A percentile compares a stretch with the other conserved stretches of the same genome.
These are phyloP conservation scores for Tanytarsus gracilentus DNA, from an alignment of 2,888 invertebrate genomes.

Conservation along the genomic window DNA sequence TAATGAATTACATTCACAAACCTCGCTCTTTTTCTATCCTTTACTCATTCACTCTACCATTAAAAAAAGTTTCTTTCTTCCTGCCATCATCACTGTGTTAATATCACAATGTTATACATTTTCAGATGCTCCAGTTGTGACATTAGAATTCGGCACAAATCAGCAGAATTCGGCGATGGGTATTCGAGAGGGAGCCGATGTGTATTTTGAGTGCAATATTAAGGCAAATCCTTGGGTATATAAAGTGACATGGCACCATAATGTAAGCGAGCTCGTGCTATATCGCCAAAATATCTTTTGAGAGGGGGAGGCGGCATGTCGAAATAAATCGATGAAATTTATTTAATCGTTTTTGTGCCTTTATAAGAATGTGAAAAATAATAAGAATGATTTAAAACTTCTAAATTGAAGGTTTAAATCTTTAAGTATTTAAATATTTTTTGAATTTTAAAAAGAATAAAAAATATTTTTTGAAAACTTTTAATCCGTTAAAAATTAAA, in stretches of 20 bases:
- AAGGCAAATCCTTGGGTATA: constrained; percentile 79
- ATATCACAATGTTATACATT: background rate
- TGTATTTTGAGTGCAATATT: constrained; percentile 85
- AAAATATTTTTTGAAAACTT: no score
- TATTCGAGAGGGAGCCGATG: constrained; percentile 80
- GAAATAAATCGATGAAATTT: no score
- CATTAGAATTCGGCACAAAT: constrained; percentile 72
- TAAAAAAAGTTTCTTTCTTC: constrained; percentile 1
- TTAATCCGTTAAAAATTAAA: no score
- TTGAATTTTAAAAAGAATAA: no score
- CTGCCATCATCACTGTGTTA: no score
- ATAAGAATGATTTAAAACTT: constrained; percentile 31
- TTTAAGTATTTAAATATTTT: no score
- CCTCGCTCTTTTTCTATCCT: background rate
- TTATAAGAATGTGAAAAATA: no score
- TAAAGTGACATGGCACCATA: constrained; percentile 67
- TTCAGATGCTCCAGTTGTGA: constrained; percentile 74
- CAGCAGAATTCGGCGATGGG: constrained; percentile 51
- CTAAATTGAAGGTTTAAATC: constrained; percentile 34
- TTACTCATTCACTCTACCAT: background rate
- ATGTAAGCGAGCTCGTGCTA: constrained; percentile 53
- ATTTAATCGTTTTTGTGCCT: no score
- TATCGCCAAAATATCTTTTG: no score
- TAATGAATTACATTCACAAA: constrained; percentile 9
- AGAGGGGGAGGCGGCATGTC: no score